Conservation (phyloP, 2,888 invertebrate genomes). For the Calephelis perditalis region DNA sequence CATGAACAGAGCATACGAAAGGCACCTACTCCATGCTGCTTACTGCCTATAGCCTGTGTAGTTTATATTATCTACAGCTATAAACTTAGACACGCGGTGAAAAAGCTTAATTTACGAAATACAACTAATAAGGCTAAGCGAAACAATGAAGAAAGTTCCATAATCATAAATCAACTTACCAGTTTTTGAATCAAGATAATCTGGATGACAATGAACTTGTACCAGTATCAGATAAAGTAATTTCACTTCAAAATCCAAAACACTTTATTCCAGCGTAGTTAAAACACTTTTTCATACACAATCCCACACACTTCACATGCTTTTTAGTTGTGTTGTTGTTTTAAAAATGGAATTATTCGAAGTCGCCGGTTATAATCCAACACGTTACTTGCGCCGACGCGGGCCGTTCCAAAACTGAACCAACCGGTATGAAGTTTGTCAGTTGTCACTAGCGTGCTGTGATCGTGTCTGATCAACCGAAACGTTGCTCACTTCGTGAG, state of each 20-base stretch:
- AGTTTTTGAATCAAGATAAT: conserved; percentile 61
- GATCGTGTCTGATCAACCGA: conserved; percentile 40
- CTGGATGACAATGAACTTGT: conserved; percentile 57
- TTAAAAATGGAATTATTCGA: conserved; percentile 44
- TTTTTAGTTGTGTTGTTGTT: conserved; percentile 27
- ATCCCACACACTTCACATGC: conserved; percentile 11
- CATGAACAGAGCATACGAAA: no score
- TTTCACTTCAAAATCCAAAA: conserved; percentile 53
- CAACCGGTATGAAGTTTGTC: conserved; percentile 66
- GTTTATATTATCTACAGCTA: not conserved
- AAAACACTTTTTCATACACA: conserved; percentile 19
- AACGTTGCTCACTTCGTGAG: conserved; percentile 38
- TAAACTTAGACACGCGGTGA: conserved; percentile 2
- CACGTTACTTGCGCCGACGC: conserved; percentile 56
- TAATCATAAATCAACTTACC: conserved; percentile 47
- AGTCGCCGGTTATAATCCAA: conserved; percentile 41
- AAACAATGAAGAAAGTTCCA: conserved; percentile 46
- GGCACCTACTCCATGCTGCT: no score
- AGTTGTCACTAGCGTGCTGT: conserved; percentile 45
- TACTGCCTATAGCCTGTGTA: not conserved
- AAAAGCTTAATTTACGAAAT: not conserved
- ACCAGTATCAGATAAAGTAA: conserved; percentile 45
- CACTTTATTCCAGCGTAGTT: not conserved
- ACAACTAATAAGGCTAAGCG: conserved; percentile 23
- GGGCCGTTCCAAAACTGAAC: conserved; percentile 65